Conservation (phyloP, 2,113 vertebrate genomes). For the Etheostoma cragini region DNA sequence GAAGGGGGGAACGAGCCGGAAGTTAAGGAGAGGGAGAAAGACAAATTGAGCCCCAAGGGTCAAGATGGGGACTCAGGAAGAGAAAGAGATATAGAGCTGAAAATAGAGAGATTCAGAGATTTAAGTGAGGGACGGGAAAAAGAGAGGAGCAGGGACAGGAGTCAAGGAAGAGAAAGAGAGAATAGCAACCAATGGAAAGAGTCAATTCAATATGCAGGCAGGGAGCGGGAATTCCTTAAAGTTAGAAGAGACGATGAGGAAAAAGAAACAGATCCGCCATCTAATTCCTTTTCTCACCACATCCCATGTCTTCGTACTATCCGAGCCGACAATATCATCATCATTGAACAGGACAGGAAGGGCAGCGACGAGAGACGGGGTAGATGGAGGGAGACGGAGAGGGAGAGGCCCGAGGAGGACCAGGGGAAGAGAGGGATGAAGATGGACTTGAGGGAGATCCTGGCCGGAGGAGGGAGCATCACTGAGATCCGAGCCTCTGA, state of each 20-base stretch:
- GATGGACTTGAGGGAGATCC: conserved; percentile 80
- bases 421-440: conserved; percentile 75
- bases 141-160: conserved; percentile 63
- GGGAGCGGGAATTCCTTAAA: conserved; percentile 60
- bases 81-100: conserved; percentile 63
- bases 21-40: conserved; percentile 62
- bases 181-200: conserved; percentile 61
- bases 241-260: conserved; percentile 59
- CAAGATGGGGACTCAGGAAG: conserved; percentile 69
- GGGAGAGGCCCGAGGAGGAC: conserved; percentile 62
- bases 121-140: conserved; percentile 63
- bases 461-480: conserved; percentile 79
- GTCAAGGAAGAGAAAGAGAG: conserved; percentile 65
- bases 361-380: conserved; percentile 40
- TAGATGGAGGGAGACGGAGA: conserved; percentile 69
- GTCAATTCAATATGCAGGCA: conserved; percentile 47
- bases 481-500: conserved; percentile 84
- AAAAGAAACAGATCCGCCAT: conserved; percentile 40
- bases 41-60: conserved; percentile 49
- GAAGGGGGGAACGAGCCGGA: conserved; percentile 55
- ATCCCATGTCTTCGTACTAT: conserved; percentile 78
- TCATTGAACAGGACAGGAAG: conserved; percentile 81
- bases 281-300: conserved; percentile 30
- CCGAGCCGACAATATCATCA: conserved; percentile 85
- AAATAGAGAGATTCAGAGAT: conserved; percentile 70